Conservation (phyloP, 2,113 vertebrate genomes). For the Bos javanicus region DNA sequence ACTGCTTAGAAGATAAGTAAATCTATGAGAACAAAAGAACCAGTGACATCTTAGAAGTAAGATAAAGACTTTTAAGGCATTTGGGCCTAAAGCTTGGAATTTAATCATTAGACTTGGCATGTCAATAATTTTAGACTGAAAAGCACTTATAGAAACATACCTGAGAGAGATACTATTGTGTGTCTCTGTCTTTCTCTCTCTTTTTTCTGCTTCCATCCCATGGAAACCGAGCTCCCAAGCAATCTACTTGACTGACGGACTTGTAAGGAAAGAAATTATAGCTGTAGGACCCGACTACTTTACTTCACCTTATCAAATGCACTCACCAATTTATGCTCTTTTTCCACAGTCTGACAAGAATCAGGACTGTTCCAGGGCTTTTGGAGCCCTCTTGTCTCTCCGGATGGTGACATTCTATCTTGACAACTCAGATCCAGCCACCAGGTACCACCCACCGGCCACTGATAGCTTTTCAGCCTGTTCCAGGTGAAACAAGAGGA, state of each 20-base stretch:
- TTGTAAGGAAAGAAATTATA: background rate
- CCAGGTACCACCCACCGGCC: constrained; percentile 1
- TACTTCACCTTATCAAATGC: constrained; percentile 29
- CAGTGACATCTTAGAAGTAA: background rate
- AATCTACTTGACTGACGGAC: constrained; percentile 28
- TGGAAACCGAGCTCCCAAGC: background rate
- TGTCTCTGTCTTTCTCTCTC: background rate
- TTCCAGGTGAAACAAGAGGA: background rate
- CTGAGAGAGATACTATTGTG: background rate
- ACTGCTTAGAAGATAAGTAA: background rate
- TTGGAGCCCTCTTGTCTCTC: background rate
- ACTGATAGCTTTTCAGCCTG: background rate
- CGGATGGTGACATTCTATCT: constrained; percentile 23
- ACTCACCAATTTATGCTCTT: constrained; percentile 29
- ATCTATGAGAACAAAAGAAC: background rate
- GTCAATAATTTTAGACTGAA: background rate
- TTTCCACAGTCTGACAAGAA: constrained; percentile 21
- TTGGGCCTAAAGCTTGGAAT: background rate
- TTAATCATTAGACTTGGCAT: background rate
- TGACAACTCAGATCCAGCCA: constrained; percentile 35
- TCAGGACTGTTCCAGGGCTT: constrained; percentile 7
- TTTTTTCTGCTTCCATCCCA: background rate
- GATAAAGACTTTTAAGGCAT: background rate
- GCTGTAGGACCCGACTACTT: background rate
- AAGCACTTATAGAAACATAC: background rate